Conservation (phyloP, 2,113 vertebrate genomes). For the Xerus inauris region DNA sequence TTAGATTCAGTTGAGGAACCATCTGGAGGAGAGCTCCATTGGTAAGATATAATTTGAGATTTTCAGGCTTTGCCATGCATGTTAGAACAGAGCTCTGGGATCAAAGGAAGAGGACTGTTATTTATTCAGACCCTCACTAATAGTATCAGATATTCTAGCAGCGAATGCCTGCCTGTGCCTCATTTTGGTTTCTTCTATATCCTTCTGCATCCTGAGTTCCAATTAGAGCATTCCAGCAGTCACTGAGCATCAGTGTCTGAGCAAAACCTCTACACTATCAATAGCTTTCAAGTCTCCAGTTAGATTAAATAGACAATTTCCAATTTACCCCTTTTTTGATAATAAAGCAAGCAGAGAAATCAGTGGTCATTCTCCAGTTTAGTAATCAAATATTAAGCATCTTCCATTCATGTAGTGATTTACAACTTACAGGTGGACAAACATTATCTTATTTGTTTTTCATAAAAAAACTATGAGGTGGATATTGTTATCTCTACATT, state of each 20-base stretch:
- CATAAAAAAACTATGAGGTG: neutral
- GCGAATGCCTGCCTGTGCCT: neutral
- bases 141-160: neutral
- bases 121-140: neutral
- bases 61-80: neutral
- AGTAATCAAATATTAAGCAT: neutral
- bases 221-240: neutral
- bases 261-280: neutral
- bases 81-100: neutral
- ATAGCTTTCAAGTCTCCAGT: neutral
- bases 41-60: constrained; percentile 15
- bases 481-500: neutral
- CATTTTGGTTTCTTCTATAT: neutral
- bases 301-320: neutral
- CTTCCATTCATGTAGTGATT: neutral
- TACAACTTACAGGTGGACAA: neutral
- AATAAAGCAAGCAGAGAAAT: neutral
- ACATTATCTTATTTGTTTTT: neutral
- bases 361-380: neutral
- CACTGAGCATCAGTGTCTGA: neutral
- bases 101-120: neutral
- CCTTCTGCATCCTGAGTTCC: neutral
- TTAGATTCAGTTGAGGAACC: neutral
- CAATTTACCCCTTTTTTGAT: neutral
- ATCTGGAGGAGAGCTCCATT: neutral